phyloP scores from a whole-genome alignment of 2,888 invertebrate genomes.

The Fissipunctia ypsillon region DNA sequence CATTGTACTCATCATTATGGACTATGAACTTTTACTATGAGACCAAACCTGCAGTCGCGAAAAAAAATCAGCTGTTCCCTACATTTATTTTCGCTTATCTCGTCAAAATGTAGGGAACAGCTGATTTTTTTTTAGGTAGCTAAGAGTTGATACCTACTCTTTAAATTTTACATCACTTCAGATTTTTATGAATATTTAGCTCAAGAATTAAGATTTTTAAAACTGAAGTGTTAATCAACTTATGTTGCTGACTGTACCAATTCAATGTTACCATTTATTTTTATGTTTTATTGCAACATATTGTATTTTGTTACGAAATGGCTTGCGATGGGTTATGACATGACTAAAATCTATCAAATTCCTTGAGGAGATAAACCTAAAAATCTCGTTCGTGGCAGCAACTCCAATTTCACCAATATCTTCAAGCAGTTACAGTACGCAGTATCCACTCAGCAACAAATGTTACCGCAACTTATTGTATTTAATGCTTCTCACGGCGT shows the following conservation, averaged over 20 bases:
- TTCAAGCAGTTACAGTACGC: background rate
- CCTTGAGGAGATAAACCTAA: background rate
- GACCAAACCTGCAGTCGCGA: no score
- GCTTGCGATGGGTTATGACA: background rate
- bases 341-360: background rate
- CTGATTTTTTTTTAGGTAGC: no score
- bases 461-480: conserved; percentile 23
- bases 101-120: no score
- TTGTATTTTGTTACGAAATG: background rate
- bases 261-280: background rate
- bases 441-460: background rate
- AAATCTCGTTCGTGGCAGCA: background rate
- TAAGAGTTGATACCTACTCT: background rate
- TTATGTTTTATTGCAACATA: no score
- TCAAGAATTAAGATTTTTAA: background rate
- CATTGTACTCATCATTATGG: no score
- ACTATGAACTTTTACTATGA: no score
- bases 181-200: background rate
- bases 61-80: no score
- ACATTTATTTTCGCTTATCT: no score
- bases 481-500: background rate
- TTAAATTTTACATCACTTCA: background rate
- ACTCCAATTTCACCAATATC: background rate
- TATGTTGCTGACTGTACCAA: background rate
- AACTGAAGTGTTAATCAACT: background rate